Evolutionary conservation across 2,113 vertebrate species (phyloP).

Genomic region (Turnix velox): DNA sequence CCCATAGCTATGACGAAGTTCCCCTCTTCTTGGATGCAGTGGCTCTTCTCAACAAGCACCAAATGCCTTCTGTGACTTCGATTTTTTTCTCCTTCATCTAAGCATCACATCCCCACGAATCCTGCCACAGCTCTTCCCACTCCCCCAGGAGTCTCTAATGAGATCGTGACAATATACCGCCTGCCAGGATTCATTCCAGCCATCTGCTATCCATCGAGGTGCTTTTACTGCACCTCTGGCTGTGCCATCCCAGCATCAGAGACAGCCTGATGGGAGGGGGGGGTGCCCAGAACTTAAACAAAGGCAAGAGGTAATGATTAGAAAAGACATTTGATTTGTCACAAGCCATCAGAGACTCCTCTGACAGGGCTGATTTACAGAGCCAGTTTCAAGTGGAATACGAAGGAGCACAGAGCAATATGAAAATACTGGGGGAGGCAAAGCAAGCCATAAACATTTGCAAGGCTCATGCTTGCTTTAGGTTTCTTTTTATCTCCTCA

Average conservation of each 20-base stretch:
- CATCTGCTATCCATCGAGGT: slow-evolving; percentile 61
- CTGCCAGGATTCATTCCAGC: slow-evolving; percentile 28
- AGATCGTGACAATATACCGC: slow-evolving; percentile 18
- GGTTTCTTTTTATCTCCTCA: slow-evolving; percentile 58
- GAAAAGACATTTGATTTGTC: slow-evolving; percentile 43
- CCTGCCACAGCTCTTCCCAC: not conserved
- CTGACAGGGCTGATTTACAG: slow-evolving; percentile 37
- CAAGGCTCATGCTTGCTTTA: slow-evolving; percentile 52
- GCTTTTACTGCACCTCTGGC: slow-evolving; percentile 62
- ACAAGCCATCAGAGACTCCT: slow-evolving; percentile 36
- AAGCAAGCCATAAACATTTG: slow-evolving; percentile 49
- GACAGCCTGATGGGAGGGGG: not conserved
- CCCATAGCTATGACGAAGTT: not conserved
- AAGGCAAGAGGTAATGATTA: slow-evolving; percentile 66
- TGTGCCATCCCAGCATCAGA: slow-evolving; percentile 52
- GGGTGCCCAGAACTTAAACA: slow-evolving; percentile 40
- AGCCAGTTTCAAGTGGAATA: not conserved
- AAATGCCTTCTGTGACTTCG: not conserved
- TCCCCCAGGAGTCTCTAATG: slow-evolving; percentile 1
- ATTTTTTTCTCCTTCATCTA: not conserved
- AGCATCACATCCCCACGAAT: not conserved
- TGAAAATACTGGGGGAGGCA: not conserved
- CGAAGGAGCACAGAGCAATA: slow-evolving; percentile 3
- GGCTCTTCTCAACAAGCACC: not conserved
- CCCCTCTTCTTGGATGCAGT: not conserved